A percentile compares a stretch with the other conserved stretches of the same genome.
Conservation (phyloP, 2,797 vertebrate species). For the Argentina silus region DNA sequence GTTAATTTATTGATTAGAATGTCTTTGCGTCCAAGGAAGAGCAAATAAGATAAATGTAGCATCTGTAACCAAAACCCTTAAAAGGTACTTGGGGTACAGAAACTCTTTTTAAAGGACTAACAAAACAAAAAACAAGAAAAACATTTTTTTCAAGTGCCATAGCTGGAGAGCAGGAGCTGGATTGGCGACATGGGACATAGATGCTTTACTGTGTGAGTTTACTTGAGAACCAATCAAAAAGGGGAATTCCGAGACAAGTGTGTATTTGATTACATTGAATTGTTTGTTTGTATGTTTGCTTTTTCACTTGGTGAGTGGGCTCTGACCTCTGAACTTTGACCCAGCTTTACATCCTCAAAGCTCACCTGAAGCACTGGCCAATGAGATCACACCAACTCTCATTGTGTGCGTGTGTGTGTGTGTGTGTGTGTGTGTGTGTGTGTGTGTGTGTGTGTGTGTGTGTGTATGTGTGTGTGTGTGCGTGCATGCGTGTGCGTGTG, state of each 20-base stretch:
- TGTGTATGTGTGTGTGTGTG: conserved; percentile 22
- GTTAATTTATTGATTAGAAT: conserved; percentile 80
- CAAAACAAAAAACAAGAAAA: conserved; percentile 50
- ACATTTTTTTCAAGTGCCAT: conserved; percentile 80
- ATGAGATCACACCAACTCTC: conserved; percentile 36
- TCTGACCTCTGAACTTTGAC: conserved; percentile 72
- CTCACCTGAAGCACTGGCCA: conserved; percentile 41
- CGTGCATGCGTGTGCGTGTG: conserved; percentile 27
- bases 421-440: conserved; percentile 29
- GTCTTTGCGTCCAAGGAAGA: conserved; percentile 74
- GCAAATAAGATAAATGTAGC: conserved; percentile 76
- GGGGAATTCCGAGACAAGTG: conserved; percentile 67
- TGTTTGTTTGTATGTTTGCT: conserved; percentile 56
- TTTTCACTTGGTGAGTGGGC: conserved; percentile 63
- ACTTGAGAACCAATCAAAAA: conserved; percentile 74
- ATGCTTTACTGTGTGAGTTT: conserved; percentile 75
- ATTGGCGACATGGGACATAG: conserved; percentile 66
- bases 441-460: conserved; percentile 24
- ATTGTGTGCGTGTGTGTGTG: conserved; percentile 32
- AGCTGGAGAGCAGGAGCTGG: conserved; percentile 71
- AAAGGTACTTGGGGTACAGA: conserved; percentile 64
- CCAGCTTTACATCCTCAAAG: conserved; percentile 46
- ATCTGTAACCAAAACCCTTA: conserved; percentile 70
- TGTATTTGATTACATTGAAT: conserved; percentile 69
- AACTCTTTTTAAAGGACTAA: conserved; percentile 67